These are phyloP conservation scores for Rhopalosiphum nymphaeae DNA, from an alignment of 2,888 invertebrate genomes.

Conservation along the genomic window DNA sequence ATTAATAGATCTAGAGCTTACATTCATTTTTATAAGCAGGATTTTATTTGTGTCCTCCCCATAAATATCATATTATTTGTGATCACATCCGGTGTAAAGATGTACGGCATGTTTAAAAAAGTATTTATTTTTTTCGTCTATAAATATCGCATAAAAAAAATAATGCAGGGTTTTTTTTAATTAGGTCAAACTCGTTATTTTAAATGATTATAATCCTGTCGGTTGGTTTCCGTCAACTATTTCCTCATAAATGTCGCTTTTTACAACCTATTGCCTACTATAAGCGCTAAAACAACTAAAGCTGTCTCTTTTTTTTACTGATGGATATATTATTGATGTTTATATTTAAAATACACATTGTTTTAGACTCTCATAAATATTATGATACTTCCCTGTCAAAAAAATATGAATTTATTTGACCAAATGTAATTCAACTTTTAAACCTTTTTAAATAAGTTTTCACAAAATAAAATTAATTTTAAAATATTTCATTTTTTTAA, in stretches of 20 bases:
- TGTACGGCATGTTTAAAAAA: neutral
- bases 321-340: neutral
- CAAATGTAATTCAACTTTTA: neutral
- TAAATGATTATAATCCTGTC: neutral
- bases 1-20: neutral
- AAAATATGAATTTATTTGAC: neutral
- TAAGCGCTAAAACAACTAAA: neutral
- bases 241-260: neutral
- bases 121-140: neutral
- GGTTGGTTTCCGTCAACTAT: neutral
- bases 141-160: neutral
- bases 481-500: neutral
- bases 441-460: neutral
- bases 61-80: neutral
- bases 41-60: neutral
- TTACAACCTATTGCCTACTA: slow-evolving; percentile 6
- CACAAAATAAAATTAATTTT: neutral
- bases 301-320: neutral
- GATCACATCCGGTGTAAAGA: neutral
- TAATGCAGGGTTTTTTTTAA: neutral
- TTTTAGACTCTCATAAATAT: neutral
- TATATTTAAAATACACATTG: neutral
- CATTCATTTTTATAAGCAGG: neutral
- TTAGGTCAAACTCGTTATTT: neutral
- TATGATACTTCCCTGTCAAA: neutral